A percentile compares a stretch with the other conserved stretches of the same genome.
Conservation (phyloP, 2,888 invertebrate genomes). For the Volucella inflata region DNA sequence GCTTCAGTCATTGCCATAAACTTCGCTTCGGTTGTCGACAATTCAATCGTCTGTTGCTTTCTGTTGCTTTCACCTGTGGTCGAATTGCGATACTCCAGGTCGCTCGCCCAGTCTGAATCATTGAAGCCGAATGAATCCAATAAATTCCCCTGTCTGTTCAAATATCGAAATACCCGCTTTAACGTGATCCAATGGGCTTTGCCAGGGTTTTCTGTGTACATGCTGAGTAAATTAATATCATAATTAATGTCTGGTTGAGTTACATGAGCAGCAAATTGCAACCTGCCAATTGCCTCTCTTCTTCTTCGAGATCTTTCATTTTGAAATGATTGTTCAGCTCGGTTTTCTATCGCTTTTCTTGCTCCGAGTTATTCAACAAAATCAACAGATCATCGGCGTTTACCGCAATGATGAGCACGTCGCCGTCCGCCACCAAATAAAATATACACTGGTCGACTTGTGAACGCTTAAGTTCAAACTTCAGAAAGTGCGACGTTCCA, state of each 20-base stretch:
- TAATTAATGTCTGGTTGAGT: constrained; percentile 35
- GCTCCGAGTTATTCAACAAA: constrained; percentile 36
- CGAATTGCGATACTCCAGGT: too few species aligned
- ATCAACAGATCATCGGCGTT: constrained; percentile 32
- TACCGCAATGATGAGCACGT: constrained; percentile 36
- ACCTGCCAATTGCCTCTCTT: constrained; percentile 34
- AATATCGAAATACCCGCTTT: constrained; percentile 54
- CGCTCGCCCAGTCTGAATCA: too few species aligned
- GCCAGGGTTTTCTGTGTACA: constrained; percentile 44
- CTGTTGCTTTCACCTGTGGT: too few species aligned
- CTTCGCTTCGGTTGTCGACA: too few species aligned
- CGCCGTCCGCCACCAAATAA: constrained; percentile 21
- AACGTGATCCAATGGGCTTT: constrained; percentile 44
- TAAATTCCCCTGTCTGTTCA: constrained; percentile 31
- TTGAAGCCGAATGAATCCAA: constrained; percentile 25
- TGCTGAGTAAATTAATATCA: constrained; percentile 35
- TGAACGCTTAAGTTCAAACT: constrained; percentile 34
- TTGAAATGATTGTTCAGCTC: constrained; percentile 39
- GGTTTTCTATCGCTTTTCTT: constrained; percentile 28
- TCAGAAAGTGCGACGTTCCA: constrained; percentile 44
- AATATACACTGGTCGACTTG: constrained; percentile 43
- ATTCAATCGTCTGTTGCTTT: too few species aligned
- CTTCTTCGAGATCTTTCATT: constrained; percentile 42
- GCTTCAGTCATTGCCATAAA: too few species aligned
- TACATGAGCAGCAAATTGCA: constrained; percentile 36